Evolutionary conservation across 2,113 vertebrate genomes (phyloP), one percentile per base, ranked within the genome.

Genomic region (Xiphophorus hellerii): DNA sequence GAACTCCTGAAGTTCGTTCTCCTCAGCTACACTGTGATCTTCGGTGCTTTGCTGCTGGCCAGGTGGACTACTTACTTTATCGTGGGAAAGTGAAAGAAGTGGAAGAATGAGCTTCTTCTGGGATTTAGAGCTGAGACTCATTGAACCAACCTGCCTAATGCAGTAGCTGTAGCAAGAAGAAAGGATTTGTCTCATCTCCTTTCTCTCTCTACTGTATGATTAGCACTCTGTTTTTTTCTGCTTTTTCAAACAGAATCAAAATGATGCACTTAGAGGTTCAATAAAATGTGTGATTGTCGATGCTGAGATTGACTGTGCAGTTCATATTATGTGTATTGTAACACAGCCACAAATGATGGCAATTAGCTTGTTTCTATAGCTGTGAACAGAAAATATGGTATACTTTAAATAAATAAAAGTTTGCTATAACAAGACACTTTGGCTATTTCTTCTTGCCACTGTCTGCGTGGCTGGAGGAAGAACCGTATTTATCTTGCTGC

Each of bases 1-100:
- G 97, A 98, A 94, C 92, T 99, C 84, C 93, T 99, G 72, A 97
- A 96, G 82, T 98, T 98, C 28, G 94, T 98, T 83, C 95, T 98
- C 22, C 96, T 98, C 94, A 98, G 97, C 82, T 99, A 99, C 94
- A 98, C 97, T 0, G 96, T 98, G 82, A 92, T 99, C 82, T 90
- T 99, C 1, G 97, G 97, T 9, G 96, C 97, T 0, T 92, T 98
- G 89, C 93, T 98, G 62, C 92, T 98, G 5, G 97, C 97, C 0
- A 95, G 97, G 80, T 99, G 97, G 97, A 98, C 97, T 7, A 98
- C 97, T 0, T 98, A 98, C 60, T 97, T 97, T 76, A 91, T 97
- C 83, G 95, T 99, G 86, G 95, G 96, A 17, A 98, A 97, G 92
- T 90, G n/a, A 83, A 69, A 77, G 37, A 25, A 70, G 58, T 25